A percentile compares a stretch with the other conserved stretches of the same genome.
Conservation (phyloP, 1,140 invertebrate genomes). For the Trinorchestia longiramus region DNA sequence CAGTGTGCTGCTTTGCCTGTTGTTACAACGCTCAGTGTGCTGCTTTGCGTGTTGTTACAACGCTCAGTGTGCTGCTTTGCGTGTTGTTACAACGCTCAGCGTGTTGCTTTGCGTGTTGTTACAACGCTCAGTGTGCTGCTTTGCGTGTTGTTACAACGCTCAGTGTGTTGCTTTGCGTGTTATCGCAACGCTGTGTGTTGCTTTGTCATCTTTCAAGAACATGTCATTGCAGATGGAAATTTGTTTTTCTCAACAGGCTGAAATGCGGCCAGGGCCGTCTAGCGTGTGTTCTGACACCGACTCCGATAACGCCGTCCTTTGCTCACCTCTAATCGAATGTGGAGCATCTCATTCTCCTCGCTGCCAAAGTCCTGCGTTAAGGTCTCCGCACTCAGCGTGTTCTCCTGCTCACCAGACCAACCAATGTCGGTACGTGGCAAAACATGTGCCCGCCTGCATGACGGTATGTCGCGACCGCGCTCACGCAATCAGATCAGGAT, state of each 20-base stretch:
- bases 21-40: not conserved
- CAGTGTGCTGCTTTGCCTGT: not conserved
- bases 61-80: too few species aligned
- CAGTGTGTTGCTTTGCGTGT: not conserved
- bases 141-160: not conserved
- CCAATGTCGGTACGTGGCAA: not conserved
- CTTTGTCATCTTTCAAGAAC: not conserved
- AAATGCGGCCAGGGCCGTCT: not conserved
- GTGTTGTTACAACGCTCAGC: too few species aligned
- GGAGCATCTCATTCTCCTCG: not conserved
- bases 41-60: too few species aligned
- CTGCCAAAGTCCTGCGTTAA: not conserved
- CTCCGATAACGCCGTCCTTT: constrained; percentile 29
- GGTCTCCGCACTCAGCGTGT: not conserved
- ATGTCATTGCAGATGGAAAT: not conserved
- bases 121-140: too few species aligned
- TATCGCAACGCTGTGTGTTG: not conserved
- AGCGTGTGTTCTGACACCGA: constrained; percentile 43
- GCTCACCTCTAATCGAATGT: constrained; percentile 10
- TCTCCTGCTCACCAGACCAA: not conserved
- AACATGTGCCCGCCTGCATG: not conserved
- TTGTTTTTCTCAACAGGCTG: not conserved
- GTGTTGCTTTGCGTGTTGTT: too few species aligned
- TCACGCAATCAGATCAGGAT: not conserved
- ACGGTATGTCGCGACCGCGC: not conserved